Evolutionary conservation across 2,113 vertebrate species (phyloP).

Genomic region (Platysteira castanea): DNA sequence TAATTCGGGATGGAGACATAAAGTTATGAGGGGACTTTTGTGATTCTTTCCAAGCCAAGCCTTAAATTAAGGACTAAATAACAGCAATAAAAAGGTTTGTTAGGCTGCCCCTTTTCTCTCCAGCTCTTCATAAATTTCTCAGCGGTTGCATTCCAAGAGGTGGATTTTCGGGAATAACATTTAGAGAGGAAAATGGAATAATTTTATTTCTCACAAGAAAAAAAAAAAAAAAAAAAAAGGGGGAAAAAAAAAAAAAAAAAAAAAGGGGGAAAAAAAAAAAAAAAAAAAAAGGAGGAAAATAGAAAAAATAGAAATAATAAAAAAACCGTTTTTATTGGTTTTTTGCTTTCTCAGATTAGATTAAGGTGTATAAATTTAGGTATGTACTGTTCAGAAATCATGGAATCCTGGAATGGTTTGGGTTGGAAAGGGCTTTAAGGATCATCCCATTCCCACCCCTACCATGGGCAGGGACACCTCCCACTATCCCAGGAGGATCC

Average conservation of each 20-base stretch:
- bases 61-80: background rate
- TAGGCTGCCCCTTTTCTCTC: background rate
- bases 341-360: background rate
- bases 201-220: background rate
- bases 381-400: background rate
- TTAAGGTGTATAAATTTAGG: background rate
- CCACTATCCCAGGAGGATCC: rapidly evolving
- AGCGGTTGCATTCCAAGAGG: background rate
- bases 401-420: background rate
- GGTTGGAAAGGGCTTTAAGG: background rate
- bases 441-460: rapidly evolving
- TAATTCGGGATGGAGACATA: background rate
- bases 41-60: background rate
- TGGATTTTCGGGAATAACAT: background rate
- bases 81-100: background rate
- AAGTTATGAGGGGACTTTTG: background rate
- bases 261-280: too few species aligned
- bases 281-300: background rate
- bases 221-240: too few species aligned
- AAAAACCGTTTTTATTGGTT: background rate
- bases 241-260: too few species aligned
- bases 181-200: background rate
- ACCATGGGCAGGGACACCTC: background rate
- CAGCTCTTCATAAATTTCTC: background rate
- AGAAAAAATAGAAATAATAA: background rate